Evolutionary conservation across 2,113 vertebrate species (phyloP), one percentile per base, ranked within the genome.

Genomic region (Myrmecophaga tridactyla): DNA sequence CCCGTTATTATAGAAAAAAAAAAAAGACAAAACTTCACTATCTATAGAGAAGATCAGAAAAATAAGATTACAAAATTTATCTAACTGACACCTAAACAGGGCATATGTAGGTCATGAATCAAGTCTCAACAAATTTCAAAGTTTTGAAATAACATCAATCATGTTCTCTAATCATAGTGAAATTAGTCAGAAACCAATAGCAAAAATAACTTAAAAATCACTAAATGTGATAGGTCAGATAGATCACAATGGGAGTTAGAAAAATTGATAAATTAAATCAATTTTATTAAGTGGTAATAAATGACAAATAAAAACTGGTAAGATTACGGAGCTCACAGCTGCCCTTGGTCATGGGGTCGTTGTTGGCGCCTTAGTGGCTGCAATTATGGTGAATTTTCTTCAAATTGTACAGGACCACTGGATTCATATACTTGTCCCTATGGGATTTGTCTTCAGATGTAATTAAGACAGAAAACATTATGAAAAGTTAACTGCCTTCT

Each of bases 381-480:
- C 97, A 98, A 60, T 63, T 95, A 99, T 98, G 98, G 97, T 98
- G 93, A 99, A 99, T 94, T 97, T 99, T 0, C 58, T 96, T 7
- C 90, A 97, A 13, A 51, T 97, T 41, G 94, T 98, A 15, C 98
- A 98, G 17, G 97, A 98, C 0, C 97, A 98, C 56, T 99, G 98
- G 99, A 41, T 96, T 48, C 96, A 98, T 86, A 85, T 98, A 65
- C 63, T 99, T 1, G 97, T 99, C 39, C 98, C 98, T 3, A 18
- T 98, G 31, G 99, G 98, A 93, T 98, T 99, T 96, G 96, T 99
- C 69, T 77, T 56, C 48, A 46, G 8, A 56, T 62, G 98, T 88
- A 99, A 99, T 95, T 77, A 99, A 46, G 99, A 99, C 97, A 98
- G 96, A 95, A 95, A 58, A 94, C 98, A 99, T 48, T 98, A 99